These are phyloP conservation scores for Coenonympha glycerion DNA, from an alignment of 2,888 invertebrate species.

Conservation along the genomic window DNA sequence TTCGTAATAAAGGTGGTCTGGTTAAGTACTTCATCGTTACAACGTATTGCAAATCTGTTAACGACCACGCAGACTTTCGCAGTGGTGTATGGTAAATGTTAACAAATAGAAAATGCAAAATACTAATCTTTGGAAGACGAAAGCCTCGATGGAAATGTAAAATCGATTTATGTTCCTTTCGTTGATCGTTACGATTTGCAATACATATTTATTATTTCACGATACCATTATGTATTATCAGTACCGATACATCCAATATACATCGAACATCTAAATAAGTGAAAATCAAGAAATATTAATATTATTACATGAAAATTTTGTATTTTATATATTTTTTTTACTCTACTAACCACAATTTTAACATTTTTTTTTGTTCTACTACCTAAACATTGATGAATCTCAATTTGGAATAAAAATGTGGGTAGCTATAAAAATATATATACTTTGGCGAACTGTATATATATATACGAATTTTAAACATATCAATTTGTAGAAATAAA, in stretches of 20 bases:
- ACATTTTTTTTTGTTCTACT: conserved; percentile 39
- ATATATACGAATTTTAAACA: conserved; percentile 57
- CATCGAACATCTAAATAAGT: conserved; percentile 24
- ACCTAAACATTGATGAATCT: conserved; percentile 51
- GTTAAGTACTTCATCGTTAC: conserved; percentile 58
- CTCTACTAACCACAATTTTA: conserved; percentile 35
- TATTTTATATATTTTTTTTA: conserved; percentile 24
- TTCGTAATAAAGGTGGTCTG: conserved; percentile 58
- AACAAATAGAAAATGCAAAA: conserved; percentile 20
- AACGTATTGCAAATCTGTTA: conserved; percentile 49
- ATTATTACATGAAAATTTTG: conserved; percentile 22
- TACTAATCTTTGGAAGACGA: conserved; percentile 24
- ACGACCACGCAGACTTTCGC: conserved; percentile 36
- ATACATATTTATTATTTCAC: conserved; percentile 36
- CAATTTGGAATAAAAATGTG: conserved; percentile 68
- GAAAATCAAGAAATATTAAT: conserved; percentile 20
- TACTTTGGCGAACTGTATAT: conserved; percentile 68
- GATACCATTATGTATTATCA: conserved; percentile 52
- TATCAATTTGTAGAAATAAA: conserved; percentile 46
- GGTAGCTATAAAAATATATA: conserved; percentile 66
- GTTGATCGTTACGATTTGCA: conserved; percentile 33
- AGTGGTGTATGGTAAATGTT: conserved; percentile 3
- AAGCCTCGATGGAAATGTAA: conserved; percentile 14
- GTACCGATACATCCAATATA: conserved; percentile 32
- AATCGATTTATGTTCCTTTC: conserved; percentile 8